Evolutionary conservation across 2,797 vertebrate species (phyloP).

Genomic region (Naso thynnoides): DNA sequence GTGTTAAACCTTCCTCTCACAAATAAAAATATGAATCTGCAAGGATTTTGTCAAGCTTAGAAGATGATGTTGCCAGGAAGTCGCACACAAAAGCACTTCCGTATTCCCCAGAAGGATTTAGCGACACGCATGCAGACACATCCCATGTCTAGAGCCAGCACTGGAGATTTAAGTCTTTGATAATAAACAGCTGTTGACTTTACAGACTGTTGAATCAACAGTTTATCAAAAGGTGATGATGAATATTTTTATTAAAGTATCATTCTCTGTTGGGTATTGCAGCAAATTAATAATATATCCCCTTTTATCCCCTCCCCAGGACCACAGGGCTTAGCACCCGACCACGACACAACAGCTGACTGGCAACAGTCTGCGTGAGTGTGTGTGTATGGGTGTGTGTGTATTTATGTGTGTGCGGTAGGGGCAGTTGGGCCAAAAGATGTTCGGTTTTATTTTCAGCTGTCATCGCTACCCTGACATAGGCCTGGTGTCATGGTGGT

Average conservation of each 20-base stretch:
- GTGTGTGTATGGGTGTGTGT: conserved; percentile 17
- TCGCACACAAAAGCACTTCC: conserved; percentile 10
- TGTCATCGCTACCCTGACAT: conserved; percentile 59
- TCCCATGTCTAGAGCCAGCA: background rate
- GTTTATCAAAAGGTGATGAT: conserved; percentile 86
- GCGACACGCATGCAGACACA: background rate
- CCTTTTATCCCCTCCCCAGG: conserved; percentile 55
- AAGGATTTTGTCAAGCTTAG: background rate
- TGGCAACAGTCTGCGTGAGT: conserved; percentile 36
- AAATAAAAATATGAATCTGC: conserved; percentile 20
- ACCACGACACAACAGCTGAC: conserved; percentile 67
- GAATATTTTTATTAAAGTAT: conserved; percentile 69
- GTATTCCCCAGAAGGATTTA: conserved; percentile 6
- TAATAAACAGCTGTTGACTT: conserved; percentile 46
- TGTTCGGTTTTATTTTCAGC: conserved; percentile 63
- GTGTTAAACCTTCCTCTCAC: conserved; percentile 11
- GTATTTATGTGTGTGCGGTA: conserved; percentile 18
- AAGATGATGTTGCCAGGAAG: background rate
- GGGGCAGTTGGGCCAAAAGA: conserved; percentile 28
- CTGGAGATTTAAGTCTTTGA: conserved; percentile 17
- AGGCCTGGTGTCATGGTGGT: conserved; percentile 27
- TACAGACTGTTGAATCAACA: conserved; percentile 78
- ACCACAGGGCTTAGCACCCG: conserved; percentile 68
- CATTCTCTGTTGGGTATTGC: conserved; percentile 56
- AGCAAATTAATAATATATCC: conserved; percentile 73